These are phyloP conservation scores for Cyprinodon brontotheroides DNA, from an alignment of 2,113 vertebrate genomes.

Conservation along the genomic window DNA sequence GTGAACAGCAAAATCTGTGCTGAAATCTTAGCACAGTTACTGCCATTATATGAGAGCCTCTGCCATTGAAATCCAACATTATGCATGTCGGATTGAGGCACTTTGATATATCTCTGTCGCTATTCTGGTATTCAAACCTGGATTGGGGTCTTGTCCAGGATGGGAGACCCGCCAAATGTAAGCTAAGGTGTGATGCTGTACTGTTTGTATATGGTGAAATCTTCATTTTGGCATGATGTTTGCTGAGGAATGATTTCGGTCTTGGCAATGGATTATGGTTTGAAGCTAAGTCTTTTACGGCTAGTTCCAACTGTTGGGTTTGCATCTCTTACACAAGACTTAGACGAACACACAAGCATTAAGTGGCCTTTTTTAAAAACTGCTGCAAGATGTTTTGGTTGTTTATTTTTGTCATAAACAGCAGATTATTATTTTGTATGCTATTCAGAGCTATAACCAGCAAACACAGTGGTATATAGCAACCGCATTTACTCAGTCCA, in stretches of 20 bases:
- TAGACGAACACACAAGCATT: slow-evolving; percentile 52
- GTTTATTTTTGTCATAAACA: slow-evolving; percentile 68
- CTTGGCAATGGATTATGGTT: slow-evolving; percentile 61
- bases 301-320: slow-evolving; percentile 56
- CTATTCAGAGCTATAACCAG: slow-evolving; percentile 69
- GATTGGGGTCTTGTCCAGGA: slow-evolving; percentile 17
- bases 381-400: slow-evolving; percentile 71
- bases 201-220: slow-evolving; percentile 47
- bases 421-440: slow-evolving; percentile 61
- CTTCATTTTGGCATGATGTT: slow-evolving; percentile 55
- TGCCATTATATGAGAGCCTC: slow-evolving; percentile 42
- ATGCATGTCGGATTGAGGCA: slow-evolving; percentile 58
- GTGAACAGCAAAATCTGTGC: slow-evolving; percentile 34
- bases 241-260: slow-evolving; percentile 37
- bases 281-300: slow-evolving; percentile 39
- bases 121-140: slow-evolving; percentile 26
- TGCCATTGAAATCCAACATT: slow-evolving; percentile 65
- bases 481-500: slow-evolving; percentile 66
- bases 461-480: slow-evolving; percentile 66
- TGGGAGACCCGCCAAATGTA: slow-evolving; percentile 23
- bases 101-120: slow-evolving; percentile 20
- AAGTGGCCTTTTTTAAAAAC: slow-evolving; percentile 77
- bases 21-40: slow-evolving; percentile 42
- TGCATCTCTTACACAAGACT: slow-evolving; percentile 41
- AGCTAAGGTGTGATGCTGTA: slow-evolving; percentile 44